Base-by-base conservation (phyloP, 2,113 vertebrate species). In the Scolopax mira region DNA sequence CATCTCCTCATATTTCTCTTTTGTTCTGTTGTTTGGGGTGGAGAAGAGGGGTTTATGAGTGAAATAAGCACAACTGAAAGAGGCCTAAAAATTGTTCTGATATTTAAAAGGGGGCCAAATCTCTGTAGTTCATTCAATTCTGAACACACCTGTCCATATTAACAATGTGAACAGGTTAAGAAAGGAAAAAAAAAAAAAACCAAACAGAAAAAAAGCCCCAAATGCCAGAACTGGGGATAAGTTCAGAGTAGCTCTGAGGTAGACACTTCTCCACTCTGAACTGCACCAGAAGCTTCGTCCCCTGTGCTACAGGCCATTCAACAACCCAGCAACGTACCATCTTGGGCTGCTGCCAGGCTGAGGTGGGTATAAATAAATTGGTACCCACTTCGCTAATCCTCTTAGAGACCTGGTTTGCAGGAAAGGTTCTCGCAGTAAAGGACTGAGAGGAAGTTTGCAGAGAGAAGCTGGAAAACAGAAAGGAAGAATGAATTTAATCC, bases 391-490 rank as follows among this genome's bases (percentile, higher is more conserved):
- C 64, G 11, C 74, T 78, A 88, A 93, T 72, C 93, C 92, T 88
- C 82, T 48, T 33, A 84, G 72, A 75, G 85, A 60, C 69, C 58
- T 28, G 54, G 83, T 21, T 90, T 80, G 72, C 72, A 80, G 92
- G 88, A 80, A 91, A 66, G 51, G 61, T 67, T 67, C 92, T 93
- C 55, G 80, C 57, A 84, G 83, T 81, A 93, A 84, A n/a, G n/a
- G 15, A 94, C 33, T 4, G 18, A 90, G 55, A 90, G 72, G 64
- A 86, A 92, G 65, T 41, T 93, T 92, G 88, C 65, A 49, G 85
- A 84, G 83, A 86, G 78, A 82, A 93, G 95, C 92, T 96, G 92
- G 83, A 96, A 96, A 95, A 95, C 28, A 96, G 92, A 95, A 95
- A 84, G 83, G 44, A 89, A 93, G 28, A 90, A 71, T 3, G 31